Percentiles rank a stretch among this genome's conserved stretches.
Conservation (phyloP, 2,113 vertebrate genomes). For the Morone chrysops region DNA sequence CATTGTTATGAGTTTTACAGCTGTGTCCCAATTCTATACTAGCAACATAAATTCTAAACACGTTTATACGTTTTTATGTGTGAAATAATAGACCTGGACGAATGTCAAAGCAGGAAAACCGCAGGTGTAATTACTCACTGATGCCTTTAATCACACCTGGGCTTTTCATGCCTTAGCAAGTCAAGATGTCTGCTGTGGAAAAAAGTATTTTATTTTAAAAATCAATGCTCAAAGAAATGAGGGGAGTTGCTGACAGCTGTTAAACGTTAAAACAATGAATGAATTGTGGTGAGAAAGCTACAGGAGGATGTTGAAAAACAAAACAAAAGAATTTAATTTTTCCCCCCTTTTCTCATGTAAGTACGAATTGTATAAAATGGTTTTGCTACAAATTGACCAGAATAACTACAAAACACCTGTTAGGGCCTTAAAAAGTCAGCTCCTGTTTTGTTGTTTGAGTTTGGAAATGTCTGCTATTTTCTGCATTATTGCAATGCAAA, state of each 20-base stretch:
- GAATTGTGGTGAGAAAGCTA: background rate
- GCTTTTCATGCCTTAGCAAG: background rate
- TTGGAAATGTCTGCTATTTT: background rate
- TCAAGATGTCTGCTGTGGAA: background rate
- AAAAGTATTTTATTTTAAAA: background rate
- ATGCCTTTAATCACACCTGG: background rate
- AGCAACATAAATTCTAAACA: too few relatives aligned
- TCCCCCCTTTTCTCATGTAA: background rate
- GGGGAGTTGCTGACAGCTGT: background rate
- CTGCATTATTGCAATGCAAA: background rate
- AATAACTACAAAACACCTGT: background rate
- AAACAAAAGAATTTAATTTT: too few relatives aligned
- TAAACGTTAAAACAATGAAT: background rate
- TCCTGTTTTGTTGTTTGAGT: background rate
- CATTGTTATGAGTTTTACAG: background rate
- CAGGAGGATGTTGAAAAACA: background rate
- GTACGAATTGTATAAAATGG: background rate
- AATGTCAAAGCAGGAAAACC: background rate
- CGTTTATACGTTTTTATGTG: background rate
- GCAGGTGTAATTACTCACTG: constrained; percentile 3
- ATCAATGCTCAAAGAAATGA: background rate
- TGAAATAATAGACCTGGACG: background rate
- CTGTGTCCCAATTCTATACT: background rate
- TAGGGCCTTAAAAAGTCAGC: background rate
- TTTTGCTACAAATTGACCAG: background rate